These are phyloP conservation scores for Nephotettix cincticeps DNA, from an alignment of 1,140 invertebrate genomes.

Conservation along the genomic window DNA sequence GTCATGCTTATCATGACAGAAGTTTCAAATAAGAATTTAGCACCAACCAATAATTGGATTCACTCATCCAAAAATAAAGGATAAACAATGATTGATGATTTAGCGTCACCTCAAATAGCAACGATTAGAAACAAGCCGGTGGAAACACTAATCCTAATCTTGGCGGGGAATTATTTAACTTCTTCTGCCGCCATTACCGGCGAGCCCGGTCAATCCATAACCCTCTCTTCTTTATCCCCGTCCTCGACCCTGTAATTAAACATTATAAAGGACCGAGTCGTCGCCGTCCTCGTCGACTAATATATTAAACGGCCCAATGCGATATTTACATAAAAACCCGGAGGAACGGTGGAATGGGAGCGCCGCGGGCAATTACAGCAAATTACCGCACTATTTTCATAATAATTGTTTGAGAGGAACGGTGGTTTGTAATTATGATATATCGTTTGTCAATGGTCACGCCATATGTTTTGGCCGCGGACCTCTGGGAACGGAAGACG, in stretches of 20 bases:
- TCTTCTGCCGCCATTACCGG: too few species aligned
- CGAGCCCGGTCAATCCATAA: too few species aligned
- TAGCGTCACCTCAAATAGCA: too few species aligned
- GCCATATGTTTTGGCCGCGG: neutral
- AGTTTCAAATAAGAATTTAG: too few species aligned
- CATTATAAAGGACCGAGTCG: neutral
- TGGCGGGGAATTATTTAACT: too few species aligned
- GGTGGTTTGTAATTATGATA: slow-evolving; percentile 4
- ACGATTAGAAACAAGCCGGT: too few species aligned
- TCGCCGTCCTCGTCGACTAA: neutral
- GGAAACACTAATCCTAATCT: too few species aligned
- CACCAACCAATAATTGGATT: too few species aligned
- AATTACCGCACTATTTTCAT: slow-evolving; percentile 12
- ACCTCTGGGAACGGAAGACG: too few species aligned
- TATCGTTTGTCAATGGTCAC: slow-evolving; percentile 6
- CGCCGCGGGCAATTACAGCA: neutral
- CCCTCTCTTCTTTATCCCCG: neutral
- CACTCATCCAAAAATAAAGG: too few species aligned
- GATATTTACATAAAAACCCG: slow-evolving; percentile 4
- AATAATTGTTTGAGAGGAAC: slow-evolving; percentile 10
- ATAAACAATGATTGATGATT: too few species aligned
- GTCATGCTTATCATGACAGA: too few species aligned
- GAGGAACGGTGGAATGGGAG: neutral
- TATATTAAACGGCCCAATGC: neutral
- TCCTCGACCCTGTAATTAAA: neutral